A percentile compares a stretch with the other conserved stretches of the same genome.
Evolutionary conservation across 2,888 invertebrate species (phyloP).

Genomic region (Anthoptus insignis): DNA sequence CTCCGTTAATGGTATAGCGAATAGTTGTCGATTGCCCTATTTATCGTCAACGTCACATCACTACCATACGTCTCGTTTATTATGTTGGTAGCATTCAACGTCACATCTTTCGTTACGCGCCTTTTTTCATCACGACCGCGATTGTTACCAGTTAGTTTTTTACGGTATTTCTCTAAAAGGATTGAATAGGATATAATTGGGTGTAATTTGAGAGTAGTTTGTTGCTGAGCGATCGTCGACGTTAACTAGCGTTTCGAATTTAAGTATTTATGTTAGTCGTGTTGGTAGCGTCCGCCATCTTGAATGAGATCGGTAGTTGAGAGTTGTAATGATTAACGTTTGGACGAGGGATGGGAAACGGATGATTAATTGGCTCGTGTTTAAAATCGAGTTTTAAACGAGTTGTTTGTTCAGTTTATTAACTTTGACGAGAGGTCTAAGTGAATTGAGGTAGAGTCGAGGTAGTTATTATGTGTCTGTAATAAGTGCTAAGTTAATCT

Average conservation of each 20-base stretch:
- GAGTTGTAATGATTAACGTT: conserved; percentile 70
- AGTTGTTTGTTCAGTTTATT: conserved; percentile 35
- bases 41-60: conserved; percentile 64
- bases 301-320: conserved; percentile 71
- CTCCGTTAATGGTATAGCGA: conserved; percentile 7
- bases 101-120: conserved; percentile 80
- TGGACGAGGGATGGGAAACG: conserved; percentile 60
- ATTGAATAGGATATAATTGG: conserved; percentile 86
- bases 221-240: conserved; percentile 72
- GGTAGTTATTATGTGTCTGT: not conserved
- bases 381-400: conserved; percentile 42
- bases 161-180: conserved; percentile 73
- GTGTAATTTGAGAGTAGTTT: conserved; percentile 84
- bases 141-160: conserved; percentile 75
- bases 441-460: conserved; percentile 14
- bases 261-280: conserved; percentile 71
- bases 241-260: conserved; percentile 73
- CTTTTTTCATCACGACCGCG: conserved; percentile 80
- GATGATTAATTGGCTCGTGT: conserved; percentile 73
- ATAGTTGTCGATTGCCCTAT: conserved; percentile 34
- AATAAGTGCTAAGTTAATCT: not conserved
- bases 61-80: conserved; percentile 67
- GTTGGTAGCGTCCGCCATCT: conserved; percentile 76
- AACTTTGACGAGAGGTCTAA: conserved; percentile 17
- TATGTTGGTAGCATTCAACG: conserved; percentile 75